Base-by-base conservation (phyloP, 2,113 vertebrate species). In the Ammodytes marinus region DNA sequence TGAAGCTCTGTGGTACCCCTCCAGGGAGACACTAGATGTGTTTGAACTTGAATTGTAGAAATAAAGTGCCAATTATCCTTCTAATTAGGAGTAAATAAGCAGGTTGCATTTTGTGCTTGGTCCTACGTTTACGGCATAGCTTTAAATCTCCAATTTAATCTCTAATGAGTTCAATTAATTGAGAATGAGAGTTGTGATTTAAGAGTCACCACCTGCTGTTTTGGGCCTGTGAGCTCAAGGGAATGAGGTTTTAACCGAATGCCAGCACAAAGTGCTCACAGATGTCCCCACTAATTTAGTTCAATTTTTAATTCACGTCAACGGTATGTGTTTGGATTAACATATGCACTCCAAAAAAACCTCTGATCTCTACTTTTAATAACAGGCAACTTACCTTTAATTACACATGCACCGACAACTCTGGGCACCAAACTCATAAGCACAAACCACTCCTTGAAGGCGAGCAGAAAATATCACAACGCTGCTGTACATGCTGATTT, bases 11-110 rank as follows among this genome's bases (percentile, higher is more conserved):
- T 45, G 68, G 77, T 70, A 27, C 61, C 66, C 78, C 89, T 86
- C 77, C 17, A 12, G 89, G 82, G 89, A 90, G 66, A 74, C 27
- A 27, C 42, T 65, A 40, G 76, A 74, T 83, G 86, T 84, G 91
- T 92, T 89, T 87, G 87, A 93, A 87, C 77, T 75, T 87, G 83
- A 88, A 91, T 81, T 77, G 86, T 77, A 80, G 68, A 81, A 89
- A 91, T 87, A 90, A 91, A 95, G 89, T 91, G 87, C 82, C 90
- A 91, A 95, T 94, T 92, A 94, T 92, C 75, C 69, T 66, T 90
- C 84, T 92, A 90, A 92, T 92, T 92, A 89, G 90, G 82, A 90
- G 79, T 86, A 88, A 90, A 92, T 91, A 91, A 90, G 87, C 88
- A 77, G 69, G 72, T 19, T 83, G 84, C 66, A 86, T 85, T 90